Base-by-base conservation (phyloP, 2,888 invertebrate genomes). In the Mesorhabditis sp. region DNA sequence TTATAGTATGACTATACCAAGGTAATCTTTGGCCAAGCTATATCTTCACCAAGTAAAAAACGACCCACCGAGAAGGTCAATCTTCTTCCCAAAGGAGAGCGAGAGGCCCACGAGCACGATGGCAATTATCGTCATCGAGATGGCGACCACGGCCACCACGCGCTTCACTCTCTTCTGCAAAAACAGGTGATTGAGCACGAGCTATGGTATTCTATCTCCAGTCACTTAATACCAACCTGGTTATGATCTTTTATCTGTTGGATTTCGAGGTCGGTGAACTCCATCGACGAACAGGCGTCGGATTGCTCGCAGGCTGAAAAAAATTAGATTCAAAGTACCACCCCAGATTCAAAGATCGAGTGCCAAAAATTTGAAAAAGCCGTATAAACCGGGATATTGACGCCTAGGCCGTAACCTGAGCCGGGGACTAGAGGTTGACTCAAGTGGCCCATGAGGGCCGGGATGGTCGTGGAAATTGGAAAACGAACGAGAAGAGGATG, bases 31-130 rank as follows among this genome's bases (percentile, higher is more conserved):
- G 28, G 2, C 28, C 28, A 28, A 28, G 28, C 28, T 28, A 28
- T 28, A 28, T 28, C 28, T 28, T 28, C 28, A 28, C 28, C 28
- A 28, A 28, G 28, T 28, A 28, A 28, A 64, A 15, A 64, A 50
- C 45, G 45, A 74, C 80, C 70, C 43, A 83, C 83, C 83, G 73
- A 83, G 75, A 67, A 82, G 71, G 73, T 83, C 83, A 66, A 83
- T 83, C 71, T 83, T 83, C 43, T 82, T 75, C n/a, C 83, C 83
- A n/a, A 83, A 72, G 28, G 83, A 83, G 42, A 83, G 70, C 5
- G 83, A 83, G 42, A 83, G 72, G 4, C 80, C 83, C 43, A 83
- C 82, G 45, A 83, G 71, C 45, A 79, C 77, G 63, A 83, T 65
- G 28, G 81, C 79, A 45, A 83, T 72, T 43, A 81, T 58, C 43